phyloP scores from a whole-genome alignment of 2,113 vertebrate species.

The Fukomys damarensis region DNA sequence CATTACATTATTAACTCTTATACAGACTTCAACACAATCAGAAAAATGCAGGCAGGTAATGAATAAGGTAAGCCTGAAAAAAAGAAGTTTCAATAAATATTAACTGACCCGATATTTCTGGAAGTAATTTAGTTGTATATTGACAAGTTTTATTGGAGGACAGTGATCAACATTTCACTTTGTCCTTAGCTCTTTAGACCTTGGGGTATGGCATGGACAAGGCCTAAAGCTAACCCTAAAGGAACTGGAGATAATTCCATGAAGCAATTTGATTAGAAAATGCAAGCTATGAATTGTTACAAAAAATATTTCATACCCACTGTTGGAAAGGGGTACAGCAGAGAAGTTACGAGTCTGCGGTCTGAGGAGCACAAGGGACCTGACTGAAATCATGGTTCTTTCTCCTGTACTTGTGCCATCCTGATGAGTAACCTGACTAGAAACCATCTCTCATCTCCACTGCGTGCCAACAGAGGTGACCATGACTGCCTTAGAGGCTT shows the following conservation, averaged over 20 bases:
- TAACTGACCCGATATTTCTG: neutral
- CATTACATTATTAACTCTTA: neutral
- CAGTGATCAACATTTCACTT: slow-evolving; percentile 66
- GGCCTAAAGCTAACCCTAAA: slow-evolving; percentile 21
- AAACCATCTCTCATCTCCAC: neutral
- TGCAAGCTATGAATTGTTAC: neutral
- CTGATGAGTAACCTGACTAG: neutral
- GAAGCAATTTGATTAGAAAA: slow-evolving; percentile 50
- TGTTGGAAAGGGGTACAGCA: neutral
- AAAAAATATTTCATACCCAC: neutral
- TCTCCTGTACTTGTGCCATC: neutral
- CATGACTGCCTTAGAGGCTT: neutral
- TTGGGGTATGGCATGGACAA: slow-evolving; percentile 32
- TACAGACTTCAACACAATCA: neutral
- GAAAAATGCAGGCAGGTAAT: neutral
- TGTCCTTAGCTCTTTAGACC: slow-evolving; percentile 63
- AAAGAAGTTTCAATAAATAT: neutral
- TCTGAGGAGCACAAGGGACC: neutral
- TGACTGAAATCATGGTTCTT: neutral
- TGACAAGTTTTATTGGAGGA: neutral
- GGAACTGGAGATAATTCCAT: slow-evolving; percentile 28
- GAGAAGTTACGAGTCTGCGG: neutral
- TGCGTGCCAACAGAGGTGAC: neutral
- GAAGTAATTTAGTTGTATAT: neutral
- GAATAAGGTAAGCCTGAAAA: neutral